phyloP scores from a whole-genome alignment of 1,140 invertebrate species.

The Heliconius hewitsoni region DNA sequence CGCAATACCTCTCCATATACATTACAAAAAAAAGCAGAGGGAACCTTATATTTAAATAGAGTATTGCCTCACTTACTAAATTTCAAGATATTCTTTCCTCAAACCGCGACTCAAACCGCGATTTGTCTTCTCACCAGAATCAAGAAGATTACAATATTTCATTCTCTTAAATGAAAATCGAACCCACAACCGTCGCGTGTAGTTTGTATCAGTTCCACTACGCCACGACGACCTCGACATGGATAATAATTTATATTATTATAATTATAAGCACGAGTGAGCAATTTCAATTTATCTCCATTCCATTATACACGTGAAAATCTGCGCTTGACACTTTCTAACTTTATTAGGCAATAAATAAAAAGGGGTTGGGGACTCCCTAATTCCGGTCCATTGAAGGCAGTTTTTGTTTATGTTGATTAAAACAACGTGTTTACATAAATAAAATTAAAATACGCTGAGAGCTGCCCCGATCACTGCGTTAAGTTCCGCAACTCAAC shows the following conservation, averaged over 20 bases:
- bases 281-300: background rate
- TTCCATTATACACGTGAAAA: constrained; percentile 10
- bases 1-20: too few species aligned
- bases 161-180: background rate
- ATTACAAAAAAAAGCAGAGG: too few species aligned
- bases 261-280: constrained; percentile 3
- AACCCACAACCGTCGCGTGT: too few species aligned
- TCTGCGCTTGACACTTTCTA: constrained; percentile 19
- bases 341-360: constrained; percentile 20
- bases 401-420: constrained; percentile 7
- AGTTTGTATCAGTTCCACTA: background rate
- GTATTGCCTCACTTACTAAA: too few species aligned
- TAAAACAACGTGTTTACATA: background rate
- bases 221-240: background rate
- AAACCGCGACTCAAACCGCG: too few species aligned
- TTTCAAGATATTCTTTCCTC: too few species aligned
- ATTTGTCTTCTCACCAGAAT: too few species aligned
- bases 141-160: background rate
- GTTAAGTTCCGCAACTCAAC: too few species aligned
- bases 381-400: background rate
- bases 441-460: background rate
- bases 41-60: too few species aligned
- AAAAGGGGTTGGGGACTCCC: constrained; percentile 17
- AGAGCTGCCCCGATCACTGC: background rate
- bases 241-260: background rate